Conservation (phyloP, 2,797 vertebrate genomes). For the Ptychobarbus kaznakovi region DNA sequence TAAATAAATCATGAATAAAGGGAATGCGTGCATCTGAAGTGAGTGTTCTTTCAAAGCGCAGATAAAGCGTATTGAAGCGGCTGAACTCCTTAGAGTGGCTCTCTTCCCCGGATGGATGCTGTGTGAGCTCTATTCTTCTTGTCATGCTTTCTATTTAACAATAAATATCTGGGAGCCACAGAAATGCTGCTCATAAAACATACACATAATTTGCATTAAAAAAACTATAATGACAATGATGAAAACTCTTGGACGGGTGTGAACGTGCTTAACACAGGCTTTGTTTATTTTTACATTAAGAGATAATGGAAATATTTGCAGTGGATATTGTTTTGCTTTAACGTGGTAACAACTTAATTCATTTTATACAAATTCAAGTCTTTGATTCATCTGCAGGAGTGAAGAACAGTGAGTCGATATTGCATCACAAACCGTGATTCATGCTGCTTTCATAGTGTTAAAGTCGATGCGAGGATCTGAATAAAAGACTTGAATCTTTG, state of each 20-base stretch:
- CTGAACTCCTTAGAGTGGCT: conserved; percentile 10
- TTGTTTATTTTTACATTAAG: conserved; percentile 4
- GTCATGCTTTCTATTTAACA: conserved; percentile 32
- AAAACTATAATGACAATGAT: neutral
- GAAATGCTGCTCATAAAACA: conserved; percentile 4
- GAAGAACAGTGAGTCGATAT: conserved; percentile 1
- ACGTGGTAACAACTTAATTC: neutral
- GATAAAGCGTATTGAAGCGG: conserved; percentile 20
- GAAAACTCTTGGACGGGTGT: conserved; percentile 3
- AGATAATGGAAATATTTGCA: neutral
- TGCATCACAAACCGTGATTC: conserved; percentile 4
- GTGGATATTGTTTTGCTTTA: neutral
- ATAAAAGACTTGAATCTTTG: neutral
- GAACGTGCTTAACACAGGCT: neutral
- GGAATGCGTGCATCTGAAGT: conserved; percentile 80
- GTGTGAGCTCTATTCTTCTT: conserved; percentile 25
- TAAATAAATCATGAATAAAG: conserved; percentile 90
- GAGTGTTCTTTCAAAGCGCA: conserved; percentile 63
- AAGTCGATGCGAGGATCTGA: neutral
- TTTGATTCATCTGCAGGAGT: conserved; percentile 6
- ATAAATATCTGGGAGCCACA: conserved; percentile 20
- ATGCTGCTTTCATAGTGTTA: conserved; percentile 21
- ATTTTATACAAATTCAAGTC: neutral
- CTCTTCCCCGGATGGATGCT: neutral
- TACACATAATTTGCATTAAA: neutral